Base-by-base conservation (phyloP, 2,797 vertebrate species). In the Scarus forsteni region DNA sequence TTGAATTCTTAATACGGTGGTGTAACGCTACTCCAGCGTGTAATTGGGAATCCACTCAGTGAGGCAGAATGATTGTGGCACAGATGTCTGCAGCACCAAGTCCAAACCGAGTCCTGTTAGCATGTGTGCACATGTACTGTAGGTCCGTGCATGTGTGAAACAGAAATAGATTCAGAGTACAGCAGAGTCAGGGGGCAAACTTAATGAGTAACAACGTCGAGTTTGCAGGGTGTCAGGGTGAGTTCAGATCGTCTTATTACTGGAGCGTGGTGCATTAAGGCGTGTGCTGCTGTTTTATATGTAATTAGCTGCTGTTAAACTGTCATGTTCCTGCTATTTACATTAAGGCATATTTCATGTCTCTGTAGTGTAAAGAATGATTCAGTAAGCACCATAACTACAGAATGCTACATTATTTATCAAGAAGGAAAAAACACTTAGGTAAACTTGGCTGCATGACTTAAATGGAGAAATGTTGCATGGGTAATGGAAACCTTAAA, bases 21-120 rank as follows among this genome's bases (percentile, higher is more conserved):
- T 60, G 82, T 77, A 79, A 88, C 60, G 60, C 85, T 93, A 93
- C 92, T 93, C 90, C 89, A 92, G 91, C 89, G 76, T 93, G 89
- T 93, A 92, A 93, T 91, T 88, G 86, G 52, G 85, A 82, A 89
- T 85, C 75, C 88, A 81, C 77, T 79, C 84, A 66, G 75, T 61
- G 87, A 89, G 81, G 78, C 87, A 84, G 75, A 89, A 85, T 73
- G 77, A 91, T 80, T 71, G 73, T 75, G 74, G 84, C 88, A 83
- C 84, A 91, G 90, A 92, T 90, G 88, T 90, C 85, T 77, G 49
- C 64, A 62, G 70, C 66, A 67, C 51, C 0, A 8, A 63, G 66
- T 76, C 67, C 66, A 75, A 67, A 78, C 53, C 38, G 48, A 58
- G 70, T 74, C 6, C 13, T 15, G 60, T 15, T 49, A 50, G 52